phyloP scores from a whole-genome alignment of 2,797 vertebrate genomes.

The Argya squamiceps region DNA sequence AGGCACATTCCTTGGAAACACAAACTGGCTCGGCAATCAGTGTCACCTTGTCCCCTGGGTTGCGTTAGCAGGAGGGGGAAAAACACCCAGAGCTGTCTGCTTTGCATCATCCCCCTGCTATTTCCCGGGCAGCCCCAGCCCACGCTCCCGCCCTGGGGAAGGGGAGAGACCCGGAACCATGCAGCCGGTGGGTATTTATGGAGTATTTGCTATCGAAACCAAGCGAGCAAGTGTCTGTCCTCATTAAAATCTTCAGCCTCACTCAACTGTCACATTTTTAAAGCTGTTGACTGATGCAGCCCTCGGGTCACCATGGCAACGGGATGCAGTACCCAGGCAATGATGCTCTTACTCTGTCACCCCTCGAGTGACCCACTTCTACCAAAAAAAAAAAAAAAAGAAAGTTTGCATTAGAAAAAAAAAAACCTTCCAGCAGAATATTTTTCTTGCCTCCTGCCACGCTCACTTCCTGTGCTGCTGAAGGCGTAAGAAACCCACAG shows the following conservation, averaged over 20 bases:
- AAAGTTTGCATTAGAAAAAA: constrained; percentile 17
- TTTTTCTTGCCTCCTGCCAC: not conserved
- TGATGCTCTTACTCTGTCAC: constrained; percentile 54
- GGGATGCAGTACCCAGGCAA: constrained; percentile 20
- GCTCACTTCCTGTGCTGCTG: not conserved
- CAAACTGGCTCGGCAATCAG: not conserved
- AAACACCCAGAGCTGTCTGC: not conserved
- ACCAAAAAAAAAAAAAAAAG: not conserved
- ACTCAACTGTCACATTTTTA: constrained; percentile 60
- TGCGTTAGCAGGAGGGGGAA: not conserved
- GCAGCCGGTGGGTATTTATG: not conserved
- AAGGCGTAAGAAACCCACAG: not conserved
- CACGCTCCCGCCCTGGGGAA: fast-evolving
- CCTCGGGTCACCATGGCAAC: constrained; percentile 75
- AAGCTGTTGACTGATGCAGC: constrained; percentile 59
- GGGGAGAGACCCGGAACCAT: not conserved
- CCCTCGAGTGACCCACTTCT: constrained; percentile 58
- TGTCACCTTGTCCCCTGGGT: not conserved
- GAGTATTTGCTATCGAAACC: constrained; percentile 12
- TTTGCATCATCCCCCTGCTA: not conserved
- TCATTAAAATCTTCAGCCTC: constrained; percentile 57
- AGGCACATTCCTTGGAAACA: not conserved
- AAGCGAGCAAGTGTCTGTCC: constrained; percentile 41
- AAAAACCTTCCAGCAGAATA: not conserved
- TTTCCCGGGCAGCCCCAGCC: not conserved